Evolutionary conservation across 2,797 vertebrate species (phyloP).

Genomic region (Molossus molossus): DNA sequence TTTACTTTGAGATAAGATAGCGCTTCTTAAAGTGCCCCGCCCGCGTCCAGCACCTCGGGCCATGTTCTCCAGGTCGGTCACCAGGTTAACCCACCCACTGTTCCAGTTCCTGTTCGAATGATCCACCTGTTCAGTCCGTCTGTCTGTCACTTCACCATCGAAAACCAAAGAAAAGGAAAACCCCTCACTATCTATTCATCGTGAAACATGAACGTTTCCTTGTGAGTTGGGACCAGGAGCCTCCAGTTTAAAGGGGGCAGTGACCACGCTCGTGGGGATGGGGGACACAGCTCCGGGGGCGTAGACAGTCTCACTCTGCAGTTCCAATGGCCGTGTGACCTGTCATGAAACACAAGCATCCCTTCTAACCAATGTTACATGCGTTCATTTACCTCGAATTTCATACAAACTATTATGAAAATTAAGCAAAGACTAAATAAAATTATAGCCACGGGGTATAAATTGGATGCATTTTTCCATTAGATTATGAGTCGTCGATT

Average conservation of each 20-base stretch:
- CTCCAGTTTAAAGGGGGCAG: background rate
- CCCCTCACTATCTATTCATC: background rate
- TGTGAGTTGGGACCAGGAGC: background rate
- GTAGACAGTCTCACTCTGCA: background rate
- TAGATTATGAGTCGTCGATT: constrained; percentile 47
- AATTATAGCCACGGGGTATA: background rate
- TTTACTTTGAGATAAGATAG: background rate
- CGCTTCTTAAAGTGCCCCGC: background rate
- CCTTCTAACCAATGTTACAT: background rate
- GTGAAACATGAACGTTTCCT: background rate
- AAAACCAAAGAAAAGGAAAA: background rate
- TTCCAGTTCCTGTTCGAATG: background rate
- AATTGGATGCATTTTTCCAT: background rate
- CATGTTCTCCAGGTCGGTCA: no score
- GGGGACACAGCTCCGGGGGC: background rate
- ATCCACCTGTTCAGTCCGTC: background rate
- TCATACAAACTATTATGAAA: constrained; percentile 27
- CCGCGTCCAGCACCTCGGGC: background rate
- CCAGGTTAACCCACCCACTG: background rate
- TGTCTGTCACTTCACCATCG: background rate
- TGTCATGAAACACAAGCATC: constrained; percentile 29
- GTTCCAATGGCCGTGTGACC: background rate
- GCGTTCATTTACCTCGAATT: constrained; percentile 22
- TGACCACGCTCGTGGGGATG: background rate
- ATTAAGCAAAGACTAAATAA: constrained; percentile 52